phyloP scores from a whole-genome alignment of 2,888 invertebrate genomes.

The Cartodere bifasciata region DNA sequence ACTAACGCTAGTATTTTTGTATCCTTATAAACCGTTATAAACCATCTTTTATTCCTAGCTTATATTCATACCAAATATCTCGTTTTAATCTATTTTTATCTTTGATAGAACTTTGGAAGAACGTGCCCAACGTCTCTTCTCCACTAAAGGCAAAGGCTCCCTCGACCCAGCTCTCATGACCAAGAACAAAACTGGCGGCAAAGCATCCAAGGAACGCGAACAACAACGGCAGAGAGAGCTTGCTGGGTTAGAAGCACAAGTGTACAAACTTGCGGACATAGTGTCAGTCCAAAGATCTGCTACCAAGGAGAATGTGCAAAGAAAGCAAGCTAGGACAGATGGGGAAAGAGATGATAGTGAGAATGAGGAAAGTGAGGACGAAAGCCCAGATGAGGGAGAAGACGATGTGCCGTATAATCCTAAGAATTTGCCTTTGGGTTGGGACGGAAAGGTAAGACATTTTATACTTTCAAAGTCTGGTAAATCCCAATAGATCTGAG shows the following conservation, averaged over 20 bases:
- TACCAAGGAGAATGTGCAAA: slow-evolving; percentile 96
- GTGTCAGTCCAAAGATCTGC: slow-evolving; percentile 75
- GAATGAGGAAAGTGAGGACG: slow-evolving; percentile 70
- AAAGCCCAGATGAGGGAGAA: slow-evolving; percentile 75
- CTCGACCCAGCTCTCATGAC: slow-evolving; percentile 85
- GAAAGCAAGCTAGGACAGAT: slow-evolving; percentile 92
- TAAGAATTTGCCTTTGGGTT: slow-evolving; percentile 96
- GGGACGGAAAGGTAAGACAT: slow-evolving; percentile 83
- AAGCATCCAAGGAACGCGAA: slow-evolving; percentile 46
- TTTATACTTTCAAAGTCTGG: too few species aligned
- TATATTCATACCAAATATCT: slow-evolving; percentile 1
- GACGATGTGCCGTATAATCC: slow-evolving; percentile 98
- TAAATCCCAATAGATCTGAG: too few species aligned
- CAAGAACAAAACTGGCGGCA: slow-evolving; percentile 74
- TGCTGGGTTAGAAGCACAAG: slow-evolving; percentile 76
- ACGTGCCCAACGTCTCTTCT: slow-evolving; percentile 89
- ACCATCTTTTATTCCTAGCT: neutral
- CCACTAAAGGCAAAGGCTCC: slow-evolving; percentile 89
- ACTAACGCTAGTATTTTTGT: too few species aligned
- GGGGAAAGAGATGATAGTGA: slow-evolving; percentile 88
- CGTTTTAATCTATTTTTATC: slow-evolving; percentile 12
- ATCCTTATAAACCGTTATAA: too few species aligned
- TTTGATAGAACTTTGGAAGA: slow-evolving; percentile 76
- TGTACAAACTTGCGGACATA: slow-evolving; percentile 76
- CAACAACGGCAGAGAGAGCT: slow-evolving; percentile 71